Percentiles rank a stretch among this genome's conserved stretches.
Evolutionary conservation across 2,888 invertebrate species (phyloP).

Genomic region (Cecidostiba fungosa): DNA sequence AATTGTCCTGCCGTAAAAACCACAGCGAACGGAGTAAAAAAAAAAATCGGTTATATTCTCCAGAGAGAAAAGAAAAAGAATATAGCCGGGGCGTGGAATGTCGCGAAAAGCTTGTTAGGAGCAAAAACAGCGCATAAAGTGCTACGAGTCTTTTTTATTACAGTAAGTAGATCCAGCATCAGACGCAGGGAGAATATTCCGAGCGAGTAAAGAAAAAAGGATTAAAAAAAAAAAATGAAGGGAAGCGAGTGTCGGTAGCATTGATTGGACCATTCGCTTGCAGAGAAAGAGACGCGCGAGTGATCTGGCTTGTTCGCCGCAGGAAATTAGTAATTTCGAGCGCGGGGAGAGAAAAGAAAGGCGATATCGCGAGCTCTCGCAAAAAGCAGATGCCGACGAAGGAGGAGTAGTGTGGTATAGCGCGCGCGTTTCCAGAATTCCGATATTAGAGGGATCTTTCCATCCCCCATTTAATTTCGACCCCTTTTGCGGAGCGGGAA

Average conservation of each 20-base stretch:
- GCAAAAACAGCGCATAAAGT: slow-evolving; percentile 28
- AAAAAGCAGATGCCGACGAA: slow-evolving; percentile 55
- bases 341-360: slow-evolving; percentile 50
- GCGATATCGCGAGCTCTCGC: slow-evolving; percentile 47
- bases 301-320: slow-evolving; percentile 70
- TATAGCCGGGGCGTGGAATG: background rate
- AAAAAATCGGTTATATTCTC: background rate
- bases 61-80: background rate
- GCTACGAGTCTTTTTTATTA: slow-evolving; percentile 37
- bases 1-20: background rate
- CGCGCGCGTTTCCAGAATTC: slow-evolving; percentile 44
- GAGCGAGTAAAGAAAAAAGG: slow-evolving; percentile 12
- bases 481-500: background rate
- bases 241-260: slow-evolving; percentile 62
- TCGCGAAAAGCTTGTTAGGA: slow-evolving; percentile 32
- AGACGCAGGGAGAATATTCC: slow-evolving; percentile 30
- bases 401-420: background rate
- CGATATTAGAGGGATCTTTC: slow-evolving; percentile 51
- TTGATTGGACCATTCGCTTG: slow-evolving; percentile 69
- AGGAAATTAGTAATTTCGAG: slow-evolving; percentile 76
- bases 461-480: slow-evolving; percentile 46
- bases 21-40: background rate
- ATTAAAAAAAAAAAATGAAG: slow-evolving; percentile 4
- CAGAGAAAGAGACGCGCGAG: slow-evolving; percentile 37
- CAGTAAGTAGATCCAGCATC: slow-evolving; percentile 18